phyloP scores from a whole-genome alignment of 2,888 invertebrate species.

The Saturnia pavonia region DNA sequence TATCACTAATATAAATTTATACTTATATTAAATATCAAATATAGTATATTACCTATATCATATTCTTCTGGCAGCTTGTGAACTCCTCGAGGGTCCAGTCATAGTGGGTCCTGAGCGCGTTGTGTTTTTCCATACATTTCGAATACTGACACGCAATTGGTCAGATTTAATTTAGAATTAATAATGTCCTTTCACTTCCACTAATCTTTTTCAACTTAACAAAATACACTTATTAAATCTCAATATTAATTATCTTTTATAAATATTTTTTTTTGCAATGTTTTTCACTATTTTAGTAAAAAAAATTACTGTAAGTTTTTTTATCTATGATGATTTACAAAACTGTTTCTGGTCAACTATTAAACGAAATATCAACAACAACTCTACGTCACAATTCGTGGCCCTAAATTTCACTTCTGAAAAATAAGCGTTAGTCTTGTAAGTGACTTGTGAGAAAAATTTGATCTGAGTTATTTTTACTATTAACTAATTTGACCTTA shows the following conservation, averaged over 20 bases:
- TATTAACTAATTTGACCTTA: no score
- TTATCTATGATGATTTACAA: neutral
- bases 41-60: constrained; percentile 58
- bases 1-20: no score
- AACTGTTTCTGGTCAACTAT: neutral
- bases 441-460: no score
- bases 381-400: no score
- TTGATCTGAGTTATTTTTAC: no score
- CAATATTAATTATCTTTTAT: neutral
- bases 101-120: constrained; percentile 49
- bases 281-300: neutral
- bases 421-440: no score
- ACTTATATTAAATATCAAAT: neutral
- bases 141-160: constrained; percentile 22
- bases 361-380: no score
- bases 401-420: no score
- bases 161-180: neutral
- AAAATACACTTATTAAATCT: neutral
- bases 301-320: neutral
- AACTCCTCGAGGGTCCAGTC: constrained; percentile 44
- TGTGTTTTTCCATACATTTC: constrained; percentile 22
- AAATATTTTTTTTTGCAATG: neutral
- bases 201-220: neutral
- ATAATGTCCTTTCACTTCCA: neutral
- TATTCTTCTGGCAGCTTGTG: constrained; percentile 57